Conservation (phyloP, 1,140 invertebrate genomes). For the Chelonus insularis region DNA sequence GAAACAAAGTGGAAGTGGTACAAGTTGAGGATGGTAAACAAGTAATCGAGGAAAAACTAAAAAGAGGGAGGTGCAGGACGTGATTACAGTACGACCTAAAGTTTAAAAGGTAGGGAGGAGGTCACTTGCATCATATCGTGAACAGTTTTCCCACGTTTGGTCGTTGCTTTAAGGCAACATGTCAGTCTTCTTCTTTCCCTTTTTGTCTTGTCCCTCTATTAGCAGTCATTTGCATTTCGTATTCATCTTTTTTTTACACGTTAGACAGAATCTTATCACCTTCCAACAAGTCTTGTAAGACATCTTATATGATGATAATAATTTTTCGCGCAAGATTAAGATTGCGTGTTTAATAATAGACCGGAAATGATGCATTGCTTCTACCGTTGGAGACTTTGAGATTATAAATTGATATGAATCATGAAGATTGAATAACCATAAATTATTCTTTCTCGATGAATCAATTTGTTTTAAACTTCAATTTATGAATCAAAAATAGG, state of each 20-base stretch:
- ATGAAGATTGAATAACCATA: too few species aligned
- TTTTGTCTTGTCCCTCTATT: not conserved
- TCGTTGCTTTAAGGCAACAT: not conserved
- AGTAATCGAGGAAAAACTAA: not conserved
- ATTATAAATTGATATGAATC: too few species aligned
- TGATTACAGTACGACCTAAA: not conserved
- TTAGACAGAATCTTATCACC: too few species aligned
- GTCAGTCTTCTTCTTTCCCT: not conserved
- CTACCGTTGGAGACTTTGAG: too few species aligned
- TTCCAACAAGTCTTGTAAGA: too few species aligned
- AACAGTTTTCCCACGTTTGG: conserved; percentile 31
- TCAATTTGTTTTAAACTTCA: too few species aligned
- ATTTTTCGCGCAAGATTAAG: too few species aligned
- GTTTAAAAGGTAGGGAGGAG: conserved; percentile 22
- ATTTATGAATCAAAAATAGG: too few species aligned
- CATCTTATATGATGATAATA: too few species aligned
- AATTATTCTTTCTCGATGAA: too few species aligned
- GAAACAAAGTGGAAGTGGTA: conserved; percentile 29
- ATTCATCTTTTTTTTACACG: not conserved
- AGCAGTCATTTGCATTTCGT: not conserved
- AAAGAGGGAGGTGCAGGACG: not conserved
- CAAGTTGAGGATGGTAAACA: not conserved
- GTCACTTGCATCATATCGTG: conserved; percentile 31
- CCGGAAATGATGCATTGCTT: too few species aligned
- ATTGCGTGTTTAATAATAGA: too few species aligned